These are phyloP conservation scores for Chinchilla lanigera DNA, from an alignment of 2,113 vertebrate genomes.

Conservation along the genomic window DNA sequence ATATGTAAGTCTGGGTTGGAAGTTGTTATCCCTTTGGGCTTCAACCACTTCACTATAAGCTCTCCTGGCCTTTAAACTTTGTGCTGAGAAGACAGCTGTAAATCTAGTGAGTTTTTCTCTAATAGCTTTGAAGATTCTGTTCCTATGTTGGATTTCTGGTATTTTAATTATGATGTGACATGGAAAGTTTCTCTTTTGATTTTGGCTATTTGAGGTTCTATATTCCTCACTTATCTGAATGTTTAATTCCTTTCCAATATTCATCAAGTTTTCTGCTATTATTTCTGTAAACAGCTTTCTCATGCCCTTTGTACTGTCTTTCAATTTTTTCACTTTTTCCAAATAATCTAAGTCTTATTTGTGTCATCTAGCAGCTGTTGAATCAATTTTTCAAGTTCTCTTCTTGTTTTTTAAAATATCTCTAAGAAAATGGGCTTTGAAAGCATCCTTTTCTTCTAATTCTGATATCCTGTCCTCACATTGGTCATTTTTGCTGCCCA, in stretches of 20 bases:
- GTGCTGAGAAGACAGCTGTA: not conserved
- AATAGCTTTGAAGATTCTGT: not conserved
- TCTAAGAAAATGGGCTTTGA: not conserved
- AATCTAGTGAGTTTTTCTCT: not conserved
- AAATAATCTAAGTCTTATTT: not conserved
- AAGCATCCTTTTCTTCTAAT: not conserved
- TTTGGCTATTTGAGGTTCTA: not conserved
- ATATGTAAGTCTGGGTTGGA: not conserved
- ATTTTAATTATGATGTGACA: not conserved
- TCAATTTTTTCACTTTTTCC: not conserved
- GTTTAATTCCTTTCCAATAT: not conserved
- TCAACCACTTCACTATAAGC: not conserved
- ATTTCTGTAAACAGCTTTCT: not conserved
- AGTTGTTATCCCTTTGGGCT: not conserved
- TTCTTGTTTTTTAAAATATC: not conserved
- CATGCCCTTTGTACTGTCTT: not conserved
- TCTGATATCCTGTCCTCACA: not conserved
- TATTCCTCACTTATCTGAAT: not conserved
- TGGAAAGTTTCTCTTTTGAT: not conserved
- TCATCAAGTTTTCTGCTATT: not conserved
- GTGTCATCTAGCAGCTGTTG: not conserved
- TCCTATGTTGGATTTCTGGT: not conserved
- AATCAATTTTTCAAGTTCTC: not conserved
- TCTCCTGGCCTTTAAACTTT: not conserved
- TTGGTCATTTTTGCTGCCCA: not conserved